Evolutionary conservation across 1,140 invertebrate species (phyloP), one percentile per base, ranked within the genome.

Genomic region (Bombus balteatus): DNA sequence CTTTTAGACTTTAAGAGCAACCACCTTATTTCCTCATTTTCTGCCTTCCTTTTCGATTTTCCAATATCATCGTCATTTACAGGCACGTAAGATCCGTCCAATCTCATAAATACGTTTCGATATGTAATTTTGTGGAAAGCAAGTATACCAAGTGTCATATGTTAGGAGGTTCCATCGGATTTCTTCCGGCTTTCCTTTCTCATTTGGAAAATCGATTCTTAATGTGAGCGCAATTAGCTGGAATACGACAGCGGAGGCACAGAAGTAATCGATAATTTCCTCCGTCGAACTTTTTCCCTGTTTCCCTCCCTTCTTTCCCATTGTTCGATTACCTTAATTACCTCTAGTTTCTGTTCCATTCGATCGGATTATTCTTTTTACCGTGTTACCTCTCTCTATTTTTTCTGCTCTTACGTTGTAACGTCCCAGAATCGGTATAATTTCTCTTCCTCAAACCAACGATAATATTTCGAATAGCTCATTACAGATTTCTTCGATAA

Each of bases 281-380:
- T 28, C 25, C 22, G 25, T n/a, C 5, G 37, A 47, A 47, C 59
- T 37, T 74, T 62, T 72, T 34, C 18, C 32, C 22, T 53, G 15
- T 68, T 32, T 77, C 10, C 43, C 59, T 76, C n/a, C 47, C 68
- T 32, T 6, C 43, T 53, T 47, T 25, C 28, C 65, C 47, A 71
- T 78, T 83, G 66, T 83, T 66, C 82, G 68, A 78, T 70, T 78
- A 53, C 76, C 65, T 43, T 78, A 70, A 83, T 83, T 83, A 57
- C 65, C 75, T 15, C 37, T 43, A 83, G 70, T 78, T 68, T 59
- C 28, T 41, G 66, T 53, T 41, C 28, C 59, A 13, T 39, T 72
- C 62, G 79, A 81, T 32, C 3, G 37, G 15, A 53, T 65, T 66
- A 12, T 32, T 71, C 12, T 10, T n/a, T 37, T 25, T 66, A 39